These are phyloP conservation scores for Saguinus imperator DNA, from an alignment of 2,113 vertebrate species.

Conservation along the genomic window DNA sequence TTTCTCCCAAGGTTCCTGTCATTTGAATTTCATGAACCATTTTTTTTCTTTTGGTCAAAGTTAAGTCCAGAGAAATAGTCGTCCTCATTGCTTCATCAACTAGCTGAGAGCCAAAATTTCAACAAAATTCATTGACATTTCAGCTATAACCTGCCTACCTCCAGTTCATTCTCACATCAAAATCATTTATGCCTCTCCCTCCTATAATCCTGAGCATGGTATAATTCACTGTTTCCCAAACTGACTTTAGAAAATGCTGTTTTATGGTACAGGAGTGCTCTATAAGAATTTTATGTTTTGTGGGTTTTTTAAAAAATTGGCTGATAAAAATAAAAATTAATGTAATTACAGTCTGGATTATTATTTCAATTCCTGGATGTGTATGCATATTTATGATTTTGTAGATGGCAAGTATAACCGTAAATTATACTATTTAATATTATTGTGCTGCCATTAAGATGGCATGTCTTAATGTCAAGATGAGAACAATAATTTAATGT, in stretches of 20 bases:
- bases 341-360: slow-evolving; percentile 4
- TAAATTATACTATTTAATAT: not conserved
- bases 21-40: slow-evolving; percentile 68
- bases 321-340: slow-evolving; percentile 2
- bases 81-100: slow-evolving; percentile 49
- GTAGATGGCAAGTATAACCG: not conserved
- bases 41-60: slow-evolving; percentile 66
- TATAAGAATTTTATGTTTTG: not conserved
- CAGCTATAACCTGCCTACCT: not conserved
- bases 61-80: slow-evolving; percentile 61
- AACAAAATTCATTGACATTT: slow-evolving; percentile 41
- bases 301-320: not conserved
- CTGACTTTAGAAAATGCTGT: not conserved
- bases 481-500: not conserved
- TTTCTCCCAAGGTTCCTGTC: slow-evolving; percentile 70
- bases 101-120: slow-evolving; percentile 16
- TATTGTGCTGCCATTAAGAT: not conserved
- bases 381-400: slow-evolving; percentile 2
- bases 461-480: not conserved
- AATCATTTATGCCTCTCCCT: slow-evolving; percentile 1
- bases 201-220: not conserved
- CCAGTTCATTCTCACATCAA: slow-evolving; percentile 29
- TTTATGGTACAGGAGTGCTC: not conserved
- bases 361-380: slow-evolving; percentile 8
- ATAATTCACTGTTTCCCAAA: not conserved